Evolutionary conservation across 2,797 vertebrate species (phyloP).

Genomic region (Pogoniulus pusillus): DNA sequence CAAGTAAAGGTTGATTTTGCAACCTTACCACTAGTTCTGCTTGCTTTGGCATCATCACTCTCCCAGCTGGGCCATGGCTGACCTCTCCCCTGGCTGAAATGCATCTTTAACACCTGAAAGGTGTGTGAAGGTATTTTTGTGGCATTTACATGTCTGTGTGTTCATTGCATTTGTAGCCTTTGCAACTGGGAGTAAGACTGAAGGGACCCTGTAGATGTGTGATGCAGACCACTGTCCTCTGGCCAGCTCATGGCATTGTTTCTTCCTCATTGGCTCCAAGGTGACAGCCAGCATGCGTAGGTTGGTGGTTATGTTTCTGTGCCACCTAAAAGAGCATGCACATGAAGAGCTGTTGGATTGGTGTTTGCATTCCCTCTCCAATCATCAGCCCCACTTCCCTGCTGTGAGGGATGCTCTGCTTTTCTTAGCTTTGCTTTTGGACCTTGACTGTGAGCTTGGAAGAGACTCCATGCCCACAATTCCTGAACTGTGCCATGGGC

Average conservation of each 20-base stretch:
- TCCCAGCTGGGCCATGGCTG: not conserved
- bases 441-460: not conserved
- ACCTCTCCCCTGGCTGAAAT: not conserved
- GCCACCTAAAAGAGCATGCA: accelerated
- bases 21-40: not conserved
- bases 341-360: not conserved
- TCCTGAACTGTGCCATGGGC: accelerated
- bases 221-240: not conserved
- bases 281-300: accelerated
- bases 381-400: not conserved
- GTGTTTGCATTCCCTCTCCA: not conserved
- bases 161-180: not conserved
- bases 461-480: not conserved
- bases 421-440: not conserved
- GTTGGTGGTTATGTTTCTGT: not conserved
- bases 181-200: not conserved
- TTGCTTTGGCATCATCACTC: not conserved
- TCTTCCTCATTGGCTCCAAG: not conserved
- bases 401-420: not conserved
- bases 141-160: not conserved
- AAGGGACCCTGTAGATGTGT: not conserved
- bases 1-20: not conserved
- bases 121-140: not conserved
- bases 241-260: not conserved
- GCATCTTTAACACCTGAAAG: not conserved